Evolutionary conservation across 2,797 vertebrate genomes (phyloP), one percentile per base, ranked within the genome.

Genomic region (Lateolabrax maculatus): DNA sequence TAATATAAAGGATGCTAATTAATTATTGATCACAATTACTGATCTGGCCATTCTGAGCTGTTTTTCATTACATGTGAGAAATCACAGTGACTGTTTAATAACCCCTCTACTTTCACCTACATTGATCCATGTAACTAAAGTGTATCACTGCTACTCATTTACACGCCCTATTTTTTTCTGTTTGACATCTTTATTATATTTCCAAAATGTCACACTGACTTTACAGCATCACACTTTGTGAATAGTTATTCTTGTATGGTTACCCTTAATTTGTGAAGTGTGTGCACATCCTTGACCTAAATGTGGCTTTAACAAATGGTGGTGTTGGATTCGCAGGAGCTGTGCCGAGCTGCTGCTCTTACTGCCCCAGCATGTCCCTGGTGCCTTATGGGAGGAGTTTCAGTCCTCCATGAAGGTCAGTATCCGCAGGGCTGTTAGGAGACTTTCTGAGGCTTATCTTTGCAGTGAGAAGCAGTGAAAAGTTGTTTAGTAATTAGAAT

Each of bases 311-410:
- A 89, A 89, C 79, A 85, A 90, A 84, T 80, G 70, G 31, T 83
- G 84, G 71, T 89, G 80, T 90, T 93, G 72, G 66, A 78, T 91
- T 87, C 52, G 79, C 93, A 99, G 98, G 97, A 99, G 97, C 95
- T 99, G 98, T 95, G 96, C 96, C 91, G 98, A 99, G 95, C 97
- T 99, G 94, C 93, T 99, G 68, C 93, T 99, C 67, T 97, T 97
- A 91, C 92, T 99, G 91, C 97, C 97, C 90, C 95, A 97, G 94
- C 96, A 97, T 86, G 95, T 99, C 91, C 97, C 98, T 92, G 95
- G 96, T 96, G 96, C 95, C 94, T 97, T 97, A 89, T 99, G 98
- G 98, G 95, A 97, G 93, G 96, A 97, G 89, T 98, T 99, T 93
- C 97, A 98, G 94, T 95, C 97, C 92, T 97, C 98, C 89, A 97